Percentiles rank a stretch among this genome's conserved stretches.
Conservation (phyloP, 2,888 invertebrate genomes). For the Caenorhabditis sp. region DNA sequence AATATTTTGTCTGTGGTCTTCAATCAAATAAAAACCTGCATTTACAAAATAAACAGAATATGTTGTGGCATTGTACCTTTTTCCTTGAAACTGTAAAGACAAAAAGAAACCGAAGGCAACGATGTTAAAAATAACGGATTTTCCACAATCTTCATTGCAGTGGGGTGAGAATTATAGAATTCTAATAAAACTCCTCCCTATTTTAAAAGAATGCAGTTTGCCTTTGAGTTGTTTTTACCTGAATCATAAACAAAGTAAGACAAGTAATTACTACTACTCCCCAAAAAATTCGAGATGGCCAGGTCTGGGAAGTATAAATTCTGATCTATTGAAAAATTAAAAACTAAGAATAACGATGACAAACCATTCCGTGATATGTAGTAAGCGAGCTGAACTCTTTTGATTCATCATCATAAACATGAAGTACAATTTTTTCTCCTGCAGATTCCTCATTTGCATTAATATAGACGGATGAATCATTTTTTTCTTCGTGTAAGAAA, state of each 20-base stretch:
- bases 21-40: no score
- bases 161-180: slow-evolving; percentile 67
- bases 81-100: slow-evolving; percentile 43
- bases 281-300: slow-evolving; percentile 77
- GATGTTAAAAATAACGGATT: slow-evolving; percentile 5
- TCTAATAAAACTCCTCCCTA: slow-evolving; percentile 63
- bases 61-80: slow-evolving; percentile 30
- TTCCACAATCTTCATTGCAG: slow-evolving; percentile 54
- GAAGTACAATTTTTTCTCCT: slow-evolving; percentile 66
- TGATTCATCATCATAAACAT: slow-evolving; percentile 75
- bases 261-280: slow-evolving; percentile 74
- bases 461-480: no score
- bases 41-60: no score
- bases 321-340: slow-evolving; percentile 54
- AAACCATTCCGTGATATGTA: slow-evolving; percentile 78
- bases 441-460: no score
- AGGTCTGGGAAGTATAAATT: slow-evolving; percentile 76
- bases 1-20: no score
- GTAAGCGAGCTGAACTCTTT: slow-evolving; percentile 73
- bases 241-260: slow-evolving; percentile 75
- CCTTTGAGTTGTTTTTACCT: slow-evolving; percentile 55
- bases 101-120: slow-evolving; percentile 62
- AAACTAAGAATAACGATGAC: no score
- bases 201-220: neutral
- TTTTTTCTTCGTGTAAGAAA: no score